Conservation (phyloP, 2,797 vertebrate genomes). For the Propithecus perrieri region DNA sequence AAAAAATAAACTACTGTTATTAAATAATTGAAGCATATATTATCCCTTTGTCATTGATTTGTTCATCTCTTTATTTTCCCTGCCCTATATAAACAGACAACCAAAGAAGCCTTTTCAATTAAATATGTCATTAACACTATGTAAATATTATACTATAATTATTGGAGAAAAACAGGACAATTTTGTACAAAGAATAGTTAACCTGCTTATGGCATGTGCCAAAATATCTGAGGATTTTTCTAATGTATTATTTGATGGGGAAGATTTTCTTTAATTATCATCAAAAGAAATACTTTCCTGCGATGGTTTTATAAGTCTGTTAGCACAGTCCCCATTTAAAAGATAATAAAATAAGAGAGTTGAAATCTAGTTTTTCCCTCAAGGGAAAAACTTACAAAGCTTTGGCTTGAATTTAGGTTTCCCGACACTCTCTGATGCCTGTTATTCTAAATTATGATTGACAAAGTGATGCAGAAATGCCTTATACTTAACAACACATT, state of each 20-base stretch:
- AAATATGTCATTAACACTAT: neutral
- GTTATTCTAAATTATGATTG: neutral
- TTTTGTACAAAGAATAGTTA: neutral
- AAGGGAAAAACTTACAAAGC: neutral
- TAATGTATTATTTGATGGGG: neutral
- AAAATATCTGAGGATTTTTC: neutral
- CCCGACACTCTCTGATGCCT: neutral
- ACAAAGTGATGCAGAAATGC: neutral
- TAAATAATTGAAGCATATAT: neutral
- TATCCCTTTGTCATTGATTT: neutral
- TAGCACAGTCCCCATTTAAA: neutral
- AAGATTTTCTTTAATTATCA: conserved; percentile 15
- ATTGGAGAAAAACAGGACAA: neutral
- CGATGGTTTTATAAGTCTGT: neutral
- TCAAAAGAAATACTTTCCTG: conserved; percentile 1
- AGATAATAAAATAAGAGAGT: neutral
- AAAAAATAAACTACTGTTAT: conserved; percentile 1
- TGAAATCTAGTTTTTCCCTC: neutral
- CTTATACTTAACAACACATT: neutral
- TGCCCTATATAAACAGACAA: neutral
- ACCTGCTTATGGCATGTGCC: neutral
- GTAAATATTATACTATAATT: neutral
- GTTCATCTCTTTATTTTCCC: neutral
- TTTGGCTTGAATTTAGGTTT: neutral
- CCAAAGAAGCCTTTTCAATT: neutral